Evolutionary conservation across 2,113 vertebrate species (phyloP).

Genomic region (Pholis gunnellus): DNA sequence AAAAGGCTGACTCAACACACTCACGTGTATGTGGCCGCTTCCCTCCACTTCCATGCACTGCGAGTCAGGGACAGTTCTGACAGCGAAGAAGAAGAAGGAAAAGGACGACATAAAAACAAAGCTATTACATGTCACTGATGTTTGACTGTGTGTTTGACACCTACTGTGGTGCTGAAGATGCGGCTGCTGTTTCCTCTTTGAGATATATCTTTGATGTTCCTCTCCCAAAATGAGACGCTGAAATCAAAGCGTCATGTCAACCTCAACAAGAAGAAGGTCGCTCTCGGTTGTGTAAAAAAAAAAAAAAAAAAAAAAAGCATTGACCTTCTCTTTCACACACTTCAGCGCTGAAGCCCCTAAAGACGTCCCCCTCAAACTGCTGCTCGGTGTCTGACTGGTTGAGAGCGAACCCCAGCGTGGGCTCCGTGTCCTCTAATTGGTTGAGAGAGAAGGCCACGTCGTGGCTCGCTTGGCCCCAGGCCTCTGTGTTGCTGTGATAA

Average conservation of each 20-base stretch:
- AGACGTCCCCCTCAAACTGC: constrained; percentile 55
- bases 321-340: constrained; percentile 49
- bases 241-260: constrained; percentile 18
- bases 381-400: constrained; percentile 43
- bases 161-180: constrained; percentile 62
- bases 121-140: neutral
- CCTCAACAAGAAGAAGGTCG: too few relatives aligned
- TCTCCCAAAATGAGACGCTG: constrained; percentile 45
- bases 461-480: neutral
- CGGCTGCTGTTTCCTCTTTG: constrained; percentile 23
- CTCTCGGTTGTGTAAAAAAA: neutral
- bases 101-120: neutral
- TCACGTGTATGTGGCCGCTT: constrained; percentile 12
- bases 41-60: constrained; percentile 35
- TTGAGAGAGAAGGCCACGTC: constrained; percentile 35
- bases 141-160: constrained; percentile 6
- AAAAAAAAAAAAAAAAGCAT: neutral
- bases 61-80: constrained; percentile 63
- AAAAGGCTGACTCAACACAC: neutral
- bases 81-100: constrained; percentile 12
- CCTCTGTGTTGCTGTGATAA: constrained; percentile 49
- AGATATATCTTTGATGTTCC: constrained; percentile 62
- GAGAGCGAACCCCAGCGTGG: constrained; percentile 42
- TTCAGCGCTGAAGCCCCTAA: constrained; percentile 51
- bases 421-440: constrained; percentile 27